Percentiles rank a stretch among this genome's conserved stretches.
Conservation (phyloP, 2,797 vertebrate genomes). For the Hypotaenidia philippensis region DNA sequence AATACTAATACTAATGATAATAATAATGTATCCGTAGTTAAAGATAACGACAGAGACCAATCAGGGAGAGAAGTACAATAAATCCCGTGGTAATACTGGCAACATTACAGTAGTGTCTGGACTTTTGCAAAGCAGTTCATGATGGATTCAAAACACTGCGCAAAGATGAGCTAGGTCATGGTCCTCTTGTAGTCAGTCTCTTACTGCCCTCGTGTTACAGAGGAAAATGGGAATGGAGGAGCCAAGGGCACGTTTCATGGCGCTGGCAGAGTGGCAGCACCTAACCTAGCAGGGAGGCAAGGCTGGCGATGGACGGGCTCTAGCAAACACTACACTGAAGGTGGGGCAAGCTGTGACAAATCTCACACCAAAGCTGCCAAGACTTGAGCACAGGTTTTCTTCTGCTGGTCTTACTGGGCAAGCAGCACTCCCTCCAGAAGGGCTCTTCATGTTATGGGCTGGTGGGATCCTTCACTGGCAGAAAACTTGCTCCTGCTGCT, state of each 20-base stretch:
- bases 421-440: not conserved
- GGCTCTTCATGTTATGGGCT: not conserved
- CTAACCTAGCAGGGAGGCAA: not conserved
- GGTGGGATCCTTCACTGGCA: not conserved
- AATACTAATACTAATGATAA: not conserved
- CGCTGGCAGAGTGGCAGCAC: not conserved
- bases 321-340: not conserved
- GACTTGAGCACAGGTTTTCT: not conserved
- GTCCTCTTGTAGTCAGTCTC: not conserved
- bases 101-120: not conserved
- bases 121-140: not conserved
- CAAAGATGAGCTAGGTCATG: not conserved
- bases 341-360: not conserved
- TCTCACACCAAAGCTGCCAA: accelerated
- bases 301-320: not conserved
- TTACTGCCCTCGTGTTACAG: not conserved
- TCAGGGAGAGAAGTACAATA: not conserved
- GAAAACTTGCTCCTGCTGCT: not conserved
- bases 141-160: not conserved
- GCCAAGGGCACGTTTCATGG: not conserved
- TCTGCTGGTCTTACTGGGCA: not conserved
- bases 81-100: not conserved
- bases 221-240: not conserved
- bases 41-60: conserved; percentile 54
- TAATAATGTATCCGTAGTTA: not conserved